Evolutionary conservation across 2,888 invertebrate species (phyloP), one percentile per base, ranked within the genome.

Genomic region (Eristalis intricaria): DNA sequence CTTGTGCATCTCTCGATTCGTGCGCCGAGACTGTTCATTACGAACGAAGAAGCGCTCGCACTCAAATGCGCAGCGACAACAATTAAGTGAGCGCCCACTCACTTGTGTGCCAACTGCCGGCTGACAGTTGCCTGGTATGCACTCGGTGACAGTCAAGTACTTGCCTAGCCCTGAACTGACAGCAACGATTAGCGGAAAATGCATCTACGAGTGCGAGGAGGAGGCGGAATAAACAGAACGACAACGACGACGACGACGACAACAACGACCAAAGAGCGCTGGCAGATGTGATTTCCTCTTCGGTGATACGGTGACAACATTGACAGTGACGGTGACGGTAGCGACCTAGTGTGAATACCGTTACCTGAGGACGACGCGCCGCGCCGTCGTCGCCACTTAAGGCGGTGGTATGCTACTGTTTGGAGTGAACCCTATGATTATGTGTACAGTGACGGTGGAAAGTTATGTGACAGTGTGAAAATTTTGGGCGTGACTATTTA

Each of bases 121-220:
- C 43, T n/a, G 19, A 19, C 50, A 19, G 19, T 19, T 19, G 19
- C 11, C 50, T 38, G 11, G n/a, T 4, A 56, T n/a, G 22, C 50
- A 8, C 19, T 50, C 50, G 50, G 50, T 19, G 19, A 50, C 50
- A 50, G n/a, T 50, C 50, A 19, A 50, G 50, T 50, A 50, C 8
- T 19, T 19, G 50, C 50, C 50, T 50, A 50, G 19, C 68, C 15
- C 35, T 69, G 22, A 15, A 23, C 58, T 32, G 35, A 58, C 58
- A 35, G 19, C 38, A 69, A 69, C 58, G 35, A 69, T 69, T 69
- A 69, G 69, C 35, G 58, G 50, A 56, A 69, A 69, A 69, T 69
- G 69, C 58, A 58, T 58, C 38, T 15, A 22, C 13, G n/a, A 19
- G 50, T 19, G 35, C 5, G 23, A 22, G 13, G 23, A 22, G 13